phyloP scores from a whole-genome alignment of 2,888 invertebrate genomes.

The Lepeophtheirus nordmannii region DNA sequence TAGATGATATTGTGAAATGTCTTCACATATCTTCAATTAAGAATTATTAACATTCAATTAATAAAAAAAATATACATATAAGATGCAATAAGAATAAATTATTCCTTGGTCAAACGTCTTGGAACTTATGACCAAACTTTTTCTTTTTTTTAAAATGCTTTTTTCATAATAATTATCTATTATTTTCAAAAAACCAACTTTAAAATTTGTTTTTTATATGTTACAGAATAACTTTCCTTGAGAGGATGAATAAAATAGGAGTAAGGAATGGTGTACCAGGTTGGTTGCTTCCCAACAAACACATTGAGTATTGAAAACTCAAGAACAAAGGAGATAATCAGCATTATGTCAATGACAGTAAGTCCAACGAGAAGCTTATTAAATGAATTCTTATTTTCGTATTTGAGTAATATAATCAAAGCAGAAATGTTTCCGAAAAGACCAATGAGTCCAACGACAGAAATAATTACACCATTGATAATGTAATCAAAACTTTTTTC shows the following conservation, averaged over 20 bases:
- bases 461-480: neutral
- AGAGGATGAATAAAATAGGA: conserved; percentile 13
- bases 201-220: neutral
- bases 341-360: neutral
- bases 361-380: conserved; percentile 11
- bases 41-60: too few species aligned
- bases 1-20: too few species aligned
- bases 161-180: neutral
- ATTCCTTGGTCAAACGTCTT: too few species aligned
- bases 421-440: neutral
- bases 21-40: too few species aligned
- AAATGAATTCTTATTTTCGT: conserved; percentile 3
- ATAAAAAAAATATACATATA: too few species aligned
- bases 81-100: too few species aligned
- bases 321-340: conserved; percentile 10
- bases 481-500: neutral
- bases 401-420: neutral
- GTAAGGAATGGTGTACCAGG: conserved; percentile 1
- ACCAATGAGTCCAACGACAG: conserved; percentile 7
- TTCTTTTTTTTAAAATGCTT: too few species aligned
- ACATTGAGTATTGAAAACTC: conserved; percentile 12
- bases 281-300: conserved; percentile 4
- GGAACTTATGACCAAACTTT: too few species aligned
- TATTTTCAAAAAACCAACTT: neutral
- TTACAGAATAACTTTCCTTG: neutral